Conservation (phyloP, 2,113 vertebrate species). For the Laticauda laticaudata region DNA sequence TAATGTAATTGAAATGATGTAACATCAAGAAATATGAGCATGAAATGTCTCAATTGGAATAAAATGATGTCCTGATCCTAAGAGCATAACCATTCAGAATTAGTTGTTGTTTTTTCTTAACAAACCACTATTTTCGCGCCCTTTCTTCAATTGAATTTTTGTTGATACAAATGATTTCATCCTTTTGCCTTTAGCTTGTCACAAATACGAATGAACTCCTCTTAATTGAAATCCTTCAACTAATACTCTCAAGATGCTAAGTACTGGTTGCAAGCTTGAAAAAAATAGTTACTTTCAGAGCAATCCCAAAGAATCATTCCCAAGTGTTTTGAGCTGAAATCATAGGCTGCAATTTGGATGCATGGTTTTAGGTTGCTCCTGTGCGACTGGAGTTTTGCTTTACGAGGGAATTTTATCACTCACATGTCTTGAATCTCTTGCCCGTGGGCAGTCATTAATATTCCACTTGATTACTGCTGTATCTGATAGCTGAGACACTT, state of each 20-base stretch:
- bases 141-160: neutral
- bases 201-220: neutral
- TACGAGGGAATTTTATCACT: neutral
- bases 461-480: neutral
- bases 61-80: neutral
- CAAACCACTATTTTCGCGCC: slow-evolving; percentile 16
- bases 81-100: neutral
- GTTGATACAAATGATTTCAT: neutral
- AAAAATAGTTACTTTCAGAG: neutral
- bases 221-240: neutral
- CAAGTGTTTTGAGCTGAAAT: neutral
- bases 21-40: neutral
- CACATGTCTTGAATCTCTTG: neutral
- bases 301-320: neutral
- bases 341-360: neutral
- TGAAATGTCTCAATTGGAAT: slow-evolving; percentile 7
- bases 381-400: neutral
- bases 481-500: neutral
- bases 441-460: slow-evolving; percentile 7
- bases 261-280: neutral
- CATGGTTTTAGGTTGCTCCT: neutral
- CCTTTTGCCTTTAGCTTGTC: neutral
- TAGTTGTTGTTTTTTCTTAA: slow-evolving; percentile 21
- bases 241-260: neutral
- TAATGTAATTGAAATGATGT: neutral